These are phyloP conservation scores for Empidonax alnorum DNA, from an alignment of 2,113 vertebrate genomes.

Conservation along the genomic window DNA sequence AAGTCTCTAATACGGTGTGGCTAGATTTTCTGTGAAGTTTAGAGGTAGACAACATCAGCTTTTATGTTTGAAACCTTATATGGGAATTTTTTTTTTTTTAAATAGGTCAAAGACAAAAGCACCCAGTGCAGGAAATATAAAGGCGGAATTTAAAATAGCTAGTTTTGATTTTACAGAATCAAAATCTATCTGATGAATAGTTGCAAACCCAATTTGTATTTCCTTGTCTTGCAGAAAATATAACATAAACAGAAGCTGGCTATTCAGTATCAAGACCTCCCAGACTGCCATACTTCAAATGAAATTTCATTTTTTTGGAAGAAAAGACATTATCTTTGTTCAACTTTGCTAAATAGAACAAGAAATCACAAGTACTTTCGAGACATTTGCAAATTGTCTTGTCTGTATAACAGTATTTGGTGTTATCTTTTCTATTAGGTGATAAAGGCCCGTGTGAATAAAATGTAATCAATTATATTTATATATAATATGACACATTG, in stretches of 20 bases:
- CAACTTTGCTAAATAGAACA: background rate
- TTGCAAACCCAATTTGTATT: background rate
- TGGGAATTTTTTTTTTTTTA: background rate
- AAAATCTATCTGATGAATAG: background rate
- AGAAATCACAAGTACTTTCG: background rate
- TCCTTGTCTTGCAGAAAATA: background rate
- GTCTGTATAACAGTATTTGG: background rate
- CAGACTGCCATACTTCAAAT: background rate
- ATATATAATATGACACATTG: background rate
- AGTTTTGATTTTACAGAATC: background rate
- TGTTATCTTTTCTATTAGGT: background rate
- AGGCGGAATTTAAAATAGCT: background rate
- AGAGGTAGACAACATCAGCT: background rate
- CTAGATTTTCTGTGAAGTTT: background rate
- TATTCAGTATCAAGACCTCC: background rate
- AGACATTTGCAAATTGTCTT: background rate
- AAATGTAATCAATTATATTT: background rate
- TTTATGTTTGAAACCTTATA: background rate
- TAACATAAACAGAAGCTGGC: background rate
- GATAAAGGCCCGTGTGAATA: background rate
- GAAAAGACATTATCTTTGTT: background rate
- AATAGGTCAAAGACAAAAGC: slow-evolving; percentile 19
- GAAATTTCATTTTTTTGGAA: background rate
- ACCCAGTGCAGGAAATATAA: background rate
- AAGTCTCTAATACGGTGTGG: background rate